These are phyloP conservation scores for Opisthograptis luteolata DNA, from an alignment of 2,888 invertebrate species.

Conservation along the genomic window DNA sequence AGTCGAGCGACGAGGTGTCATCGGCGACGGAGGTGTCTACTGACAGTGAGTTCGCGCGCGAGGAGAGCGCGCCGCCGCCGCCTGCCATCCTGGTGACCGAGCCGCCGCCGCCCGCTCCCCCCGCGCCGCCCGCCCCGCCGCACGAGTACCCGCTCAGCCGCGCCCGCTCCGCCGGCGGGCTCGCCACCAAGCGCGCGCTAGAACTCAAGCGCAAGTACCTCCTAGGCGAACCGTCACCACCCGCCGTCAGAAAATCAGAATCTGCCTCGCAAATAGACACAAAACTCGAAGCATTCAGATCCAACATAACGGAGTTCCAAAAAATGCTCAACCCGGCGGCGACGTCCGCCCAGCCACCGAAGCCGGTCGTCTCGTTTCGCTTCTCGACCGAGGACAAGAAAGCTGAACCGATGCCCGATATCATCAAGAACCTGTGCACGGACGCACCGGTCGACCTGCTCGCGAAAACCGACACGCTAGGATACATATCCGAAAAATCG, in stretches of 20 bases:
- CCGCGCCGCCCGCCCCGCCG: constrained; percentile 87
- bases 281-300: constrained; percentile 92
- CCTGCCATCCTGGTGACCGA: constrained; percentile 85
- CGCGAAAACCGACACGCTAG: constrained; percentile 64
- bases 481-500: constrained; percentile 81
- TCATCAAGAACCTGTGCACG: constrained; percentile 79
- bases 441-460: constrained; percentile 72
- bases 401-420: constrained; percentile 84
- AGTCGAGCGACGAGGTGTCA: constrained; percentile 90
- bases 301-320: constrained; percentile 94
- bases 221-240: constrained; percentile 88
- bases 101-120: constrained; percentile 86
- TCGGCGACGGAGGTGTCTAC: constrained; percentile 96
- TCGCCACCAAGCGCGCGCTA: constrained; percentile 93
- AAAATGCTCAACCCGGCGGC: constrained; percentile 92
- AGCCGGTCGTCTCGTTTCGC: constrained; percentile 59
- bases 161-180: constrained; percentile 93
- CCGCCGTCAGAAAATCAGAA: constrained; percentile 91
- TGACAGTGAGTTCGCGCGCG: constrained; percentile 95
- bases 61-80: constrained; percentile 86
- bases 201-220: constrained; percentile 94
- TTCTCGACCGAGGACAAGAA: constrained; percentile 67
- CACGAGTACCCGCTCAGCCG: constrained; percentile 90
- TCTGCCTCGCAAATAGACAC: constrained; percentile 93
- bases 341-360: constrained; percentile 48